Base-by-base conservation (phyloP, 2,113 vertebrate genomes). In the Choloepus hoffmanni region DNA sequence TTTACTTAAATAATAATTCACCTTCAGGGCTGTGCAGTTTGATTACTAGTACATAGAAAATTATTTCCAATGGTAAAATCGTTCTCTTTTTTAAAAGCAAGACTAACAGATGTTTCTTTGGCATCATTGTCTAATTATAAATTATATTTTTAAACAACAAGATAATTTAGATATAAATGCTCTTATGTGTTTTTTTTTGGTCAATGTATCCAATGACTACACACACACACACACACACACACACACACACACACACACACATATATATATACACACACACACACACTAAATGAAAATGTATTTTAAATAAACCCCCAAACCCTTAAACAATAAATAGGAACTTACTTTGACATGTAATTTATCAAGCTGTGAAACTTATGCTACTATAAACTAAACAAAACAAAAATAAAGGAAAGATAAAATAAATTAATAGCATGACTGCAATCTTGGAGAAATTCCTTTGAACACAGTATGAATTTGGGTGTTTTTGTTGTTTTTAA, bases 1-100 rank as follows among this genome's bases (percentile, higher is more conserved):
- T 96, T 98, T 98, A 85, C 91, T 95, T 98, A 97, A 95, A 92
- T 98, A 96, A 98, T 9, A 96, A 97, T 95, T 97, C 95, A 97
- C 76, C 90, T 97, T 97, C 81, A 97, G 89, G 77, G 58, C 65
- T 96, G 77, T 94, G 82, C 7, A 4, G 91, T 92, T 97, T 89
- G 97, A 73, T 98, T 92, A 97, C 97, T 97, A 98, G 77, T 95
- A 95, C 50, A 97, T 85, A 98, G 95, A 86, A 98, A 97, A 98
- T 96, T 95, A 97, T 96, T 98, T 97, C 76, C 96, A 93, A 48
- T 96, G 94, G 92, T 97, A 97, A 97, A 97, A 93, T 2, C 93
- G 43, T 95, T 95, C 94, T 97, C 96, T 97, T 96, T 19, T 98
- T 92, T 96, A 68, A 96, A 92, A 63, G 67, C 85, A 96, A 97